Evolutionary conservation across 2,113 vertebrate species (phyloP), one percentile per base, ranked within the genome.

Genomic region (Calidris pugnax): DNA sequence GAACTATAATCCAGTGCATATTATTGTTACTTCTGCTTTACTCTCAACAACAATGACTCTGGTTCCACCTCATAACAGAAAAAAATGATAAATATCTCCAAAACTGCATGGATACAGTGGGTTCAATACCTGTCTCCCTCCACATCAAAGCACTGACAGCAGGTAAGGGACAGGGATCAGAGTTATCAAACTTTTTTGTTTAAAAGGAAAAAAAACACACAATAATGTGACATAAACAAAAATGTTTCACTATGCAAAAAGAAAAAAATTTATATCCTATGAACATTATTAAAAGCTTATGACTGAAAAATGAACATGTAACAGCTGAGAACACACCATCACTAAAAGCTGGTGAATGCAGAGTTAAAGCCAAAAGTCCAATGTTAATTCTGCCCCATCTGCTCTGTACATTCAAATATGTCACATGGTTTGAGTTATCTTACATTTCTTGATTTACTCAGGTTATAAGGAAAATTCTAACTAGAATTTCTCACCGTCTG

Each of bases 361-460:
- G 41, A 60, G 53, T 69, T 79, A 89, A 79, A 91, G 71, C 35
- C 71, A 79, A 57, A 89, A 95, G 83, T 85, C 89, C 73, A 56
- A 17, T 57, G 28, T 73, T 90, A 75, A 91, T 90, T 93, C 53
- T 84, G 26, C 9, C 73, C 73, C 56, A 72, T n/a, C 62, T 92
- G 51, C 53, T 75, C 39, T 79, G 59, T 85, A 89, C 10, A 6
- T 87, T 73, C 62, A 84, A 92, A 81, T 68, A 75, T 24, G 24
- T 88, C 56, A 53, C 67, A 43, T 68, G 35, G 30, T 8, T 88
- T 80, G 20, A 62, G 19, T 84, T 21, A 84, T 64, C 87, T 94
- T 87, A 72, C 39, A 72, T 94, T 90, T 87, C 22, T 51, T 75
- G 66, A 43, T 95, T 92, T 94, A 91, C 89, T 89, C 60, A 92